Conservation (phyloP, 1,140 invertebrate species). For the Plectus sambesii region DNA sequence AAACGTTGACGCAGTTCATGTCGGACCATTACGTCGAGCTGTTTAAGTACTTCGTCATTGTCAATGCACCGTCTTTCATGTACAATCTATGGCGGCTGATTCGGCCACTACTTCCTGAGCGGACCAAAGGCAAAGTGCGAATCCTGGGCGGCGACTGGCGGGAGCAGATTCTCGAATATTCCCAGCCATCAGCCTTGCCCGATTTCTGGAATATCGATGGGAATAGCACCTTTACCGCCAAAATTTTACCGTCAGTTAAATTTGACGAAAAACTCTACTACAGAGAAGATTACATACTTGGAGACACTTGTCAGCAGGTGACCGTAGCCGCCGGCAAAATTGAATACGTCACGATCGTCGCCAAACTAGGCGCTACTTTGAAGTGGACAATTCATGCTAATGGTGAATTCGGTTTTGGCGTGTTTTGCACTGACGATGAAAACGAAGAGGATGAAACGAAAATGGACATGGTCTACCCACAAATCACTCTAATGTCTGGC, state of each 20-base stretch:
- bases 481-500: slow-evolving; percentile 24
- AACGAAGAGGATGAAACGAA: slow-evolving; percentile 20
- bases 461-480: slow-evolving; percentile 26
- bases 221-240: slow-evolving; percentile 9
- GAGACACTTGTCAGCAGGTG: slow-evolving; percentile 18
- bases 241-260: slow-evolving; percentile 18
- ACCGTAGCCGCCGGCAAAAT: slow-evolving; percentile 26
- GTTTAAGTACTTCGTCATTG: slow-evolving; percentile 35
- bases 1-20: slow-evolving; percentile 33
- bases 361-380: slow-evolving; percentile 20
- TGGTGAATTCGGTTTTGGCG: slow-evolving; percentile 26
- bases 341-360: slow-evolving; percentile 17
- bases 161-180: slow-evolving; percentile 28
- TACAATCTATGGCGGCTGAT: slow-evolving; percentile 24
- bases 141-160: slow-evolving; percentile 15
- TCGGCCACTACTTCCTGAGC: slow-evolving; percentile 29
- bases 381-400: slow-evolving; percentile 23
- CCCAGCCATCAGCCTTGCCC: slow-evolving; percentile 15
- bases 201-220: slow-evolving; percentile 21
- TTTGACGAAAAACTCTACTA: slow-evolving; percentile 24
- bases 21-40: slow-evolving; percentile 36
- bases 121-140: slow-evolving; percentile 28
- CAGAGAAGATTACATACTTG: slow-evolving; percentile 6
- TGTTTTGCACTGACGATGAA: slow-evolving; percentile 24
- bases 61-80: slow-evolving; percentile 29